Conservation (phyloP, 1,140 invertebrate species). For the Venturia canescens region DNA sequence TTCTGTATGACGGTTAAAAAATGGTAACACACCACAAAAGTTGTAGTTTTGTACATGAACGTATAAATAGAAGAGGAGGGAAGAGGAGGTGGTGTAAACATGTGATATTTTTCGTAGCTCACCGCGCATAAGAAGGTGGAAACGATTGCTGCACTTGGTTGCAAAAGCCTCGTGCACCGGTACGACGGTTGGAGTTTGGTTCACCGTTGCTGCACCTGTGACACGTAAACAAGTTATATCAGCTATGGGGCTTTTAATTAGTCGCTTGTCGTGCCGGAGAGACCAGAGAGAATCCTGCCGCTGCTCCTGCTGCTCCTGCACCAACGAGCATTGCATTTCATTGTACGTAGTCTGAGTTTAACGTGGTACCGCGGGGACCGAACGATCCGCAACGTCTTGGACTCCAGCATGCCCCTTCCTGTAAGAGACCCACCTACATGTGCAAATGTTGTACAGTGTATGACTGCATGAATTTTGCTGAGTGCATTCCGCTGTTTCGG, state of each 20-base stretch:
- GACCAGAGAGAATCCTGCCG: conserved; percentile 23
- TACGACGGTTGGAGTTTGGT: neutral
- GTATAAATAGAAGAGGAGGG: neutral
- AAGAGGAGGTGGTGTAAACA: conserved; percentile 1
- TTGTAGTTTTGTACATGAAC: neutral
- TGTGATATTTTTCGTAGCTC: conserved; percentile 4
- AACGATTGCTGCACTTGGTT: conserved; percentile 13
- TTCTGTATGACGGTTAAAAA: neutral
- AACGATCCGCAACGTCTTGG: conserved; percentile 6
- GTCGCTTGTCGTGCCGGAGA: conserved; percentile 33
- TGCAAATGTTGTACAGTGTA: conserved; percentile 22
- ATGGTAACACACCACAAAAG: neutral
- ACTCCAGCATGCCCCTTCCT: neutral
- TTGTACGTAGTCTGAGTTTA: conserved; percentile 9
- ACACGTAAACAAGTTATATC: conserved; percentile 53
- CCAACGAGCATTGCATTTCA: neutral
- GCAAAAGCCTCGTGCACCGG: neutral
- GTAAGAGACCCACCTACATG: neutral
- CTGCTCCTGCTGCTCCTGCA: no score
- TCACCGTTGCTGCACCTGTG: conserved; percentile 47
- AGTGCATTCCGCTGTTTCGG: conserved; percentile 68
- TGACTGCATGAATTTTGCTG: conserved; percentile 49
- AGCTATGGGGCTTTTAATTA: conserved; percentile 54
- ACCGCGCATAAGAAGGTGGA: neutral
- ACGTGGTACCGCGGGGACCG: neutral